These are phyloP conservation scores for Ametastegia equiseti DNA, from an alignment of 2,888 invertebrate genomes.

Conservation along the genomic window DNA sequence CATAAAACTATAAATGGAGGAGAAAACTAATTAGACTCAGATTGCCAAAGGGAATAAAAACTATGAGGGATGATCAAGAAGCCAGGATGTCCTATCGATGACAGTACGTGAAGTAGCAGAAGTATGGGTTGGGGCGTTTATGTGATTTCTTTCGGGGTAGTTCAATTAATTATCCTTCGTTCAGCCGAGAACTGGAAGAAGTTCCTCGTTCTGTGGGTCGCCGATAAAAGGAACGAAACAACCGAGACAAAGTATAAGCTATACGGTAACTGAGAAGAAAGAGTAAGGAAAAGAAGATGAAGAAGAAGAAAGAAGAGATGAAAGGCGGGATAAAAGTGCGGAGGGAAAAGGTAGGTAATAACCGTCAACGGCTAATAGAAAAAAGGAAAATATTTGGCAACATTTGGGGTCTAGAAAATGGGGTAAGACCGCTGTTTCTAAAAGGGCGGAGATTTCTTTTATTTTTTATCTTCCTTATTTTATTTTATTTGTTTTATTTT, in stretches of 20 bases:
- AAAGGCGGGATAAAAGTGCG: constrained; percentile 20
- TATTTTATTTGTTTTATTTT: too few species aligned
- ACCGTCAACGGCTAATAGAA: constrained; percentile 33
- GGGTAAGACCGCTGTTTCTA: background rate
- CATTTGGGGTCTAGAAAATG: constrained; percentile 25
- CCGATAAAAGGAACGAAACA: constrained; percentile 34
- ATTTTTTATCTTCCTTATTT: background rate
- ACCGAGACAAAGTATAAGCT: constrained; percentile 21
- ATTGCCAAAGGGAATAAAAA: background rate
- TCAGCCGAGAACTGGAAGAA: constrained; percentile 12
- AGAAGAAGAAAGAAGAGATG: constrained; percentile 10
- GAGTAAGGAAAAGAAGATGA: background rate
- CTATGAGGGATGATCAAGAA: background rate
- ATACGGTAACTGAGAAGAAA: background rate
- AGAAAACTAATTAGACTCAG: background rate
- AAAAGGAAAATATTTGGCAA: constrained; percentile 39
- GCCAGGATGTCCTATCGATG: constrained; percentile 9
- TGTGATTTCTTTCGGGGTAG: constrained; percentile 36
- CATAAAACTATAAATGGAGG: background rate
- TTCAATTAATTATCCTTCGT: constrained; percentile 40
- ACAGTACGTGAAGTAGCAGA: background rate
- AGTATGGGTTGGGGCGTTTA: constrained; percentile 1
- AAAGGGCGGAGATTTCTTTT: constrained; percentile 6
- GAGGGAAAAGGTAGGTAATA: constrained; percentile 9
- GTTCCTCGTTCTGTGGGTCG: constrained; percentile 22